Base-by-base conservation (phyloP, 2,113 vertebrate genomes). In the Ictalurus punctatus region DNA sequence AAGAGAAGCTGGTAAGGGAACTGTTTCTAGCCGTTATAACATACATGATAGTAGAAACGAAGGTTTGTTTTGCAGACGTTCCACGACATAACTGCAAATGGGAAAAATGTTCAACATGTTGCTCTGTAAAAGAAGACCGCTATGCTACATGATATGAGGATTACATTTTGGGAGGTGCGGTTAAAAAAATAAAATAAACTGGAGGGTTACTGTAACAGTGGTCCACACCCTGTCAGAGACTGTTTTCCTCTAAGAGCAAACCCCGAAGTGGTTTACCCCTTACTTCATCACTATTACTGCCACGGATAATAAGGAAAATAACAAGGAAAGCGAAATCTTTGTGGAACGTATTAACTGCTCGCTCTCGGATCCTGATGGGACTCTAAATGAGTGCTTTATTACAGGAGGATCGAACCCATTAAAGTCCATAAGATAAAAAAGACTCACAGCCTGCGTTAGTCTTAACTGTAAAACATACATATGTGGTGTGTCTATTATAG, bases 301-400 rank as follows among this genome's bases (percentile, higher is more conserved):
- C 52, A 81, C 14, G 13, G 79, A 56, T 81, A 81, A 81, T 81
- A 19, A 58, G 52, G 6, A 81, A 81, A 56, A 82, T 59, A 82
- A 82, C 34, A 10, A 34, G 17, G 80, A 19, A 56, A 21, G 80
- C 27, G 30, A 58, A 34, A 82, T 82, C 17, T 56, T 56, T 82
- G 30, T 34, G n/a, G n/a, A 82, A 23, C 52, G 34, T 82, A 58
- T 82, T 54, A 58, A 58, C 79, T 58, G 74, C 74, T 78, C 10
- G 54, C n/a, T 58, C 79, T 82, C 54, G 3, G n/a, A 81, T 54
- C 52, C 79, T 81, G 79, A 6, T 54, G 44, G 54, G 80, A 59
- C 10, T 52, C 40, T 52, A 78, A 78, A 52, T 16, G 54, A 59
- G 54, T 34, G 54, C 79, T 81, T 82, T 82, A 58, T 58, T 58